Conservation (phyloP, 2,113 vertebrate genomes). For the Leptodactylus fuscus region DNA sequence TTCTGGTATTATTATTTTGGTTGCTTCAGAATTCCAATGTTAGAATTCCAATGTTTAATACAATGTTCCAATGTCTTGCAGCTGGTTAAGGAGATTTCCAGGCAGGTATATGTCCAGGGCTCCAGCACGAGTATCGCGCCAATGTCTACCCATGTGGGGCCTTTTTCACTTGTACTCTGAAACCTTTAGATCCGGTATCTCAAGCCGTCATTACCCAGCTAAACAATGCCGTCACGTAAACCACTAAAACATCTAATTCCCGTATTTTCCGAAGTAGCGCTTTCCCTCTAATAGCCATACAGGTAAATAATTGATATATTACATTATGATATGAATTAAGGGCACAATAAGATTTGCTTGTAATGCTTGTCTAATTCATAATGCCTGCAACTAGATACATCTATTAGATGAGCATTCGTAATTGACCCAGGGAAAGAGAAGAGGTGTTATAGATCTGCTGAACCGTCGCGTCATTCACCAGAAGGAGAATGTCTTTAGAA, state of each 20-base stretch:
- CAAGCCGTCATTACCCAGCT: neutral
- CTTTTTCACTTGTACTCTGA: neutral
- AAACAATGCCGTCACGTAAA: neutral
- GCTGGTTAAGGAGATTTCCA: no score
- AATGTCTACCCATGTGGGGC: no score
- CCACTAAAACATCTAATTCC: neutral
- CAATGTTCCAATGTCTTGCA: no score
- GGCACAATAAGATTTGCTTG: neutral
- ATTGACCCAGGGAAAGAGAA: neutral
- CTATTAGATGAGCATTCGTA: neutral
- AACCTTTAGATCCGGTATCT: neutral
- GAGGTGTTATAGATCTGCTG: neutral
- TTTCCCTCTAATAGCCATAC: neutral
- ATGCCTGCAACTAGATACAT: neutral
- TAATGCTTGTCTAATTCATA: neutral
- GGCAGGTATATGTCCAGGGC: no score
- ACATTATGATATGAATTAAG: constrained; percentile 4
- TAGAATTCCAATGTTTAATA: no score
- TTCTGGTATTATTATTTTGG: no score
- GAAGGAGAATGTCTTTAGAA: constrained; percentile 36
- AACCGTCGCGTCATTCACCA: constrained; percentile 28
- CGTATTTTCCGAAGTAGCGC: neutral
- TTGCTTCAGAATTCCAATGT: no score
- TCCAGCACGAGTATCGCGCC: no score
- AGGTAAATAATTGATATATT: neutral